Base-by-base conservation (phyloP, 2,113 vertebrate genomes). In the Pardalotus punctatus region DNA sequence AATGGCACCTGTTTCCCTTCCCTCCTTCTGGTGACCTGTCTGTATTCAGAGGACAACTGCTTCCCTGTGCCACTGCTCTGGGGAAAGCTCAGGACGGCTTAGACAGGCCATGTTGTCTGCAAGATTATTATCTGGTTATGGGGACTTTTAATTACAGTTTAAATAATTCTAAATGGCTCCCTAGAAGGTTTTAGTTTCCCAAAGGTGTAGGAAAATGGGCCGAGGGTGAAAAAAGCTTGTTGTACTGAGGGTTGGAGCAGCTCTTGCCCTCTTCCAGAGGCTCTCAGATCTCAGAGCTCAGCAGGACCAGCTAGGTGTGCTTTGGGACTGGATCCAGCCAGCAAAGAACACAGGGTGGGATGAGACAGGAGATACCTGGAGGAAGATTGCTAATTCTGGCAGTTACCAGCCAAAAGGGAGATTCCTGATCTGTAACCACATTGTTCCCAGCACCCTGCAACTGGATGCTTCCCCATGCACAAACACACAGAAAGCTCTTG, bases 231-330 rank as follows among this genome's bases (percentile, higher is more conserved):
- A 35, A 66, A 35, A 66, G 23, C 18, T 82, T 17, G 2, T 6
- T 67, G n/a, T 18, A 12, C 14, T 0, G 0, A 7, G n/a, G 27
- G 11, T 8, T 47, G n/a, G 48, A 76, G 38, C 8, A 14, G 66
- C 40, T 54, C 33, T 38, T 17, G 3, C 11, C 13, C 18, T 42
- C 31, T 42, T 29, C 40, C 35, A 43, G 66, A 33, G 23, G 24
- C 29, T 74, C 65, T 57, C 35, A 33, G 35, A n/a, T 23, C 54
- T 22, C 57, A 2, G 35, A 17, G 36, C 70, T 82, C 48, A 48
- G 50, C 50, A 81, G 61, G 29, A 58, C 15, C 29, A 67, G 35
- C 61, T 16, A 23, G 74, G 14, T 54, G 57, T 56, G 71, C 40
- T 43, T 12, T 27, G 47, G 64, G 54, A 36, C 15, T 0, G 3